A percentile compares a stretch with the other conserved stretches of the same genome.
phyloP scores from a whole-genome alignment of 2,113 vertebrate species.

The Speoplatyrhinus poulsoni region DNA sequence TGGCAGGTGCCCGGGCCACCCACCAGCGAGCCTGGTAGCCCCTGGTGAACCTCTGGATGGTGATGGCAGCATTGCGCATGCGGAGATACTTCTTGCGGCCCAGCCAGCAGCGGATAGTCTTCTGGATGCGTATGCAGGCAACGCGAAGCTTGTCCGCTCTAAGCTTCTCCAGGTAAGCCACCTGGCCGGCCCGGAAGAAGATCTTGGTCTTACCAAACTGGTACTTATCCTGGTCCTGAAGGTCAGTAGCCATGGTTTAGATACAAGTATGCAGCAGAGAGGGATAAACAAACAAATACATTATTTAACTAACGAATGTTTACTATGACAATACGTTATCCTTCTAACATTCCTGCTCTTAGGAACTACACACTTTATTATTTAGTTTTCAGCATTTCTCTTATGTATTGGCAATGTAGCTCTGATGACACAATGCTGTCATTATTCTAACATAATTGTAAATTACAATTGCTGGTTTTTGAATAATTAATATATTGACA shows the following conservation, averaged over 20 bases:
- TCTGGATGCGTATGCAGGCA: slow-evolving; percentile 97
- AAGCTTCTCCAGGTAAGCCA: slow-evolving; percentile 96
- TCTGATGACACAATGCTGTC: too few relatives aligned
- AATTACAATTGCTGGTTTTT: too few relatives aligned
- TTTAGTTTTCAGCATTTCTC: too few relatives aligned
- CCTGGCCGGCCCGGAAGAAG: slow-evolving; percentile 98
- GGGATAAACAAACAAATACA: neutral
- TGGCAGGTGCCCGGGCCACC: slow-evolving; percentile 42
- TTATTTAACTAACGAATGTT: too few relatives aligned
- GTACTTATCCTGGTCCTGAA: slow-evolving; percentile 96
- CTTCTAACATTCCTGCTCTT: too few relatives aligned
- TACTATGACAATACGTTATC: neutral
- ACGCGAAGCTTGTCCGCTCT: slow-evolving; percentile 92
- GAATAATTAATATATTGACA: too few relatives aligned
- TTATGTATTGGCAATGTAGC: too few relatives aligned
- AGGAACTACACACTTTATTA: too few relatives aligned
- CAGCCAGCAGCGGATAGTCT: slow-evolving; percentile 95
- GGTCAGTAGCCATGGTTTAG: neutral
- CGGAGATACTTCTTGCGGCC: slow-evolving; percentile 92
- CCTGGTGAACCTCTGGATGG: slow-evolving; percentile 90
- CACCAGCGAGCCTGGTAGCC: slow-evolving; percentile 96
- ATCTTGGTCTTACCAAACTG: slow-evolving; percentile 99
- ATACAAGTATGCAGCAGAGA: neutral
- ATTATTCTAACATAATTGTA: too few relatives aligned
- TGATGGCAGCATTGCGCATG: slow-evolving; percentile 86